Percentiles rank a stretch among this genome's conserved stretches.
Conservation (phyloP, 2,797 vertebrate species). For the Margarornis squamiger region DNA sequence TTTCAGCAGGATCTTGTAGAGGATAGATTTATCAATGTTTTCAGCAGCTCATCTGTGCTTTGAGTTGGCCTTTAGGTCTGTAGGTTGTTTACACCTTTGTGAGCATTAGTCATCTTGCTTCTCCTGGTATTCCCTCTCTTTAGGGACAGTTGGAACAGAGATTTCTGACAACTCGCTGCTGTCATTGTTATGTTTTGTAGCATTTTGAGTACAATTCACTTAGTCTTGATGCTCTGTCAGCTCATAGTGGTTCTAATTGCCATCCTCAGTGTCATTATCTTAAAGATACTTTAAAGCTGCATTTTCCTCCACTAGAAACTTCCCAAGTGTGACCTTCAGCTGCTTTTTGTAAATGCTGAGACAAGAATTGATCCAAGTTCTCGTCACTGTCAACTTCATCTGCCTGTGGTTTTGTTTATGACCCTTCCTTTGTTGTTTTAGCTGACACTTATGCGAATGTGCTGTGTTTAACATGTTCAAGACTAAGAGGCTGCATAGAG, state of each 20-base stretch:
- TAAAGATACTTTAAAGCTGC: background rate
- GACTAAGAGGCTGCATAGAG: background rate
- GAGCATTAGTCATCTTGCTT: background rate
- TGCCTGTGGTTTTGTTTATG: background rate
- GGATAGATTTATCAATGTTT: background rate
- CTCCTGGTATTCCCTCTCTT: background rate
- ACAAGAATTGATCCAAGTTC: background rate
- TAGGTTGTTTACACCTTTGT: background rate
- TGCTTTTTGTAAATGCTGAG: background rate
- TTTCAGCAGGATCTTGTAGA: background rate
- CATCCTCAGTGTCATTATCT: background rate
- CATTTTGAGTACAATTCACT: background rate
- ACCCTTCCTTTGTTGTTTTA: background rate
- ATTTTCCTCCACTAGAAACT: background rate
- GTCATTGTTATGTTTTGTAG: background rate
- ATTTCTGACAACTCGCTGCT: background rate
- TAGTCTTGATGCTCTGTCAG: background rate
- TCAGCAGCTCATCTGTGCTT: background rate
- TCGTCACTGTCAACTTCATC: background rate
- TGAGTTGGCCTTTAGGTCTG: background rate
- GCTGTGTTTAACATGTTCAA: background rate
- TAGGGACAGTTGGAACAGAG: background rate
- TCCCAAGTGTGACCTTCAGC: background rate
- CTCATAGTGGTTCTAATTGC: background rate
- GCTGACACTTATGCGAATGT: fast-evolving